Evolutionary conservation across 2,888 invertebrate genomes (phyloP), one percentile per base, ranked within the genome.

Genomic region (Pseudococcus longispinus): DNA sequence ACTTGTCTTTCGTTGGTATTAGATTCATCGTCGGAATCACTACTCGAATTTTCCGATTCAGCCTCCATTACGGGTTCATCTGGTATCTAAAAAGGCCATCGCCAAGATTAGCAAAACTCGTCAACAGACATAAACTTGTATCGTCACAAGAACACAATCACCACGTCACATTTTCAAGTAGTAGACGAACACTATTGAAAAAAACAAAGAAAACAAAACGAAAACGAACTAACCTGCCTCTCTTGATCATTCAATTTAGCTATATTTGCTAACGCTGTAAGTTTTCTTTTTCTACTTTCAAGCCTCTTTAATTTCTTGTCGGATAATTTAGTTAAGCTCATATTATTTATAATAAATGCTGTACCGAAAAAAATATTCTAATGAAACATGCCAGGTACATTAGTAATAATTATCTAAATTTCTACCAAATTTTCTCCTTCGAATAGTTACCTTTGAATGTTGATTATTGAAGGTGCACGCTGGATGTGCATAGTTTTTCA

Each of bases 271-370:
- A 86, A 55, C 26, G 86, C 86, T 46, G 55, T 51, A 77, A 86
- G 86, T 86, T 86, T 77, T 26, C 86, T 46, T 32, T 86, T 86
- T 80, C 55, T 86, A 32, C 74, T 86, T 80, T 86, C 80, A n/a
- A 86, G 77, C 77, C 86, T 74, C 32, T 51, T 74, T 32, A 51
- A 42, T 80, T 86, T 77, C 80, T 86, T 86, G 46, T 86, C 80
- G n/a, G 44, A 44, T 85, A 70, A 26, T 80, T 80, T 80, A 80
- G 37, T 42, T 80, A 80, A 80, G 77, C 77, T 80, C 77, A 80
- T 80, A 80, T 74, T 74, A 80, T 80, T 51, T 80, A 80, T 80
- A 80, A 80, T 42, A 42, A 80, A 80, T 80, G 77, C 77, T 80
- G 77, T 80, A 80, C 23, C 77, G 77, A 80, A 80, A 80, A 80